A percentile compares a stretch with the other conserved stretches of the same genome.
Evolutionary conservation across 2,113 vertebrate genomes (phyloP).

Genomic region (Odobenus rosmarus): DNA sequence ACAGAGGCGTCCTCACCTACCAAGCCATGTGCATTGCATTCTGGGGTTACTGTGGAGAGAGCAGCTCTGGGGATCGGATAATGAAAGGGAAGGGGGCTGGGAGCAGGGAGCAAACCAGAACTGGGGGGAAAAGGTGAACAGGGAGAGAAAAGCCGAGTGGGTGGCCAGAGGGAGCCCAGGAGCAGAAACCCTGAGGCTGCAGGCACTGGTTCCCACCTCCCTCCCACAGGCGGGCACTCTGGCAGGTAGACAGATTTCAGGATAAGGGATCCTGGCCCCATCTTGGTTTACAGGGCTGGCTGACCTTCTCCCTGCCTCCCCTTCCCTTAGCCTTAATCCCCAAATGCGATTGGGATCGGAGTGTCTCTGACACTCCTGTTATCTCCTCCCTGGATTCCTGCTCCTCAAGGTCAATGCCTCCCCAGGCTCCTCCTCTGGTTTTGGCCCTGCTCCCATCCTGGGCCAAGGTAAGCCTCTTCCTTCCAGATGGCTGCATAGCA

Average conservation of each 20-base stretch:
- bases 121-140: background rate
- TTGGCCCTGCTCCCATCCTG: background rate
- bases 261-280: background rate
- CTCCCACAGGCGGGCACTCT: background rate
- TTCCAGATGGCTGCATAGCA: conserved; percentile 29
- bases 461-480: conserved; percentile 42
- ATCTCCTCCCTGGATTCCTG: conserved; percentile 36
- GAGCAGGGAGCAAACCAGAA: too few relatives aligned
- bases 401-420: conserved; percentile 20
- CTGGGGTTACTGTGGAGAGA: background rate
- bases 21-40: background rate
- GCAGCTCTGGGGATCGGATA: background rate
- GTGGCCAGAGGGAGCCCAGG: background rate
- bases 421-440: background rate
- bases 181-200: background rate
- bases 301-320: background rate
- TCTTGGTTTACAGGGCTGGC: conserved; percentile 47
- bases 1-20: background rate
- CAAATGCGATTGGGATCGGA: conserved; percentile 70
- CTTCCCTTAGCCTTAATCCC: conserved; percentile 56
- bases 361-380: conserved; percentile 25
- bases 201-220: background rate
- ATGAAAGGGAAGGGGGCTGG: background rate
- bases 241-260: background rate
- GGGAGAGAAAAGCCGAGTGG: background rate